phyloP scores from a whole-genome alignment of 2,113 vertebrate species.

The Lasiurus cinereus region DNA sequence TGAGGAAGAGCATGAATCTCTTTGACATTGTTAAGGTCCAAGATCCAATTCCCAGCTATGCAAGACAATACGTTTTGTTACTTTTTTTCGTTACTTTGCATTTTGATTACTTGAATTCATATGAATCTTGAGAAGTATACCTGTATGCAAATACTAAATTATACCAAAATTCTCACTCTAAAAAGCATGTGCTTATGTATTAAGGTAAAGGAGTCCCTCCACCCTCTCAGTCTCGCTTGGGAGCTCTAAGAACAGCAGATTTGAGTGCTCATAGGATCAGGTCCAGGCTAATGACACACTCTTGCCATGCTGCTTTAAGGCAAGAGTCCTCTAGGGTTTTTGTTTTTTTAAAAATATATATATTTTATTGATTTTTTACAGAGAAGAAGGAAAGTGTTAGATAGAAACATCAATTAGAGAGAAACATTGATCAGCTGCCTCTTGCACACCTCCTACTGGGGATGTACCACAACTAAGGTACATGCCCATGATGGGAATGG shows the following conservation, averaged over 20 bases:
- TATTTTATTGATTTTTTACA: no score
- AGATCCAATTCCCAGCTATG: neutral
- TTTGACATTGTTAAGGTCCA: neutral
- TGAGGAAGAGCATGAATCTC: neutral
- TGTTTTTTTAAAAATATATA: no score
- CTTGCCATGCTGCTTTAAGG: neutral
- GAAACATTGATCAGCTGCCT: no score
- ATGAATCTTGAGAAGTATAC: conserved; percentile 6
- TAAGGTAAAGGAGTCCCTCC: neutral
- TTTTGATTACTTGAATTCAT: neutral
- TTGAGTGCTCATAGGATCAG: neutral
- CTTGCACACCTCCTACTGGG: no score
- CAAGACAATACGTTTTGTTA: neutral
- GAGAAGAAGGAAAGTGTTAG: no score
- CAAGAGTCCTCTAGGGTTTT: neutral
- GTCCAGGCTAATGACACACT: neutral
- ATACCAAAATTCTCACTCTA: neutral
- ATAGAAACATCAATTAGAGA: no score
- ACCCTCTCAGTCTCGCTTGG: neutral
- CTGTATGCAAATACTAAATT: neutral
- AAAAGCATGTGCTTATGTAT: neutral
- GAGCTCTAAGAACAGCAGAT: neutral
- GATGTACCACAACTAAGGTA: no score
- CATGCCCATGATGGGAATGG: no score
- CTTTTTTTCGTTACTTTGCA: conserved; percentile 3